Evolutionary conservation across 2,797 vertebrate genomes (phyloP).

Genomic region (Macropodus opercularis): DNA sequence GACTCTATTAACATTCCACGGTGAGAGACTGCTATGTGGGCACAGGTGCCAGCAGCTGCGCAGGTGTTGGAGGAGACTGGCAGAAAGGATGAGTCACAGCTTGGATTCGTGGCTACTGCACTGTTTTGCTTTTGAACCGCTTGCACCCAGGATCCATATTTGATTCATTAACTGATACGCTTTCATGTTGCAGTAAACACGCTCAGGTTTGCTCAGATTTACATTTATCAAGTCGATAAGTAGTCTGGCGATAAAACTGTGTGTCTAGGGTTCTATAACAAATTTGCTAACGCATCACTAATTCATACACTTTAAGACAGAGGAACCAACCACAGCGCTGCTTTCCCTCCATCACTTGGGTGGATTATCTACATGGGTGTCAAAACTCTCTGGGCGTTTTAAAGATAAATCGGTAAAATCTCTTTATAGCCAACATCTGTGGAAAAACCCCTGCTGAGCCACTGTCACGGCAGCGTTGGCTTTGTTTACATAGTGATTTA

Average conservation of each 20-base stretch:
- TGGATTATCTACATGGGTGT: constrained; percentile 29
- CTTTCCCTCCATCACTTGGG: constrained; percentile 23
- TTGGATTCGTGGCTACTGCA: constrained; percentile 20
- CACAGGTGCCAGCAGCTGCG: constrained; percentile 46
- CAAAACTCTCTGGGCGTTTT: constrained; percentile 32
- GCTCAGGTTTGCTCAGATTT: constrained; percentile 11
- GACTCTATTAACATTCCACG: constrained; percentile 34
- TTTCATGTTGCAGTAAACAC: neutral
- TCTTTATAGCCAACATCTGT: constrained; percentile 23
- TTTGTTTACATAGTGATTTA: constrained; percentile 48
- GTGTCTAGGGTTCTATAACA: constrained; percentile 13
- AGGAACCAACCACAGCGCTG: constrained; percentile 42
- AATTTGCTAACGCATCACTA: neutral
- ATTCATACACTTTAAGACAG: constrained; percentile 31
- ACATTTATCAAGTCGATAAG: constrained; percentile 2
- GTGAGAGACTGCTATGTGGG: constrained; percentile 34
- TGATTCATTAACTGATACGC: constrained; percentile 8
- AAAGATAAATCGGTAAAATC: constrained; percentile 45
- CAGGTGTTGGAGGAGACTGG: constrained; percentile 31
- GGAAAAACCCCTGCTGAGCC: constrained; percentile 27
- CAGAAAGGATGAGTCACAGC: constrained; percentile 37
- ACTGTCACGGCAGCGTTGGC: constrained; percentile 6
- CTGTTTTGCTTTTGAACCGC: constrained; percentile 16
- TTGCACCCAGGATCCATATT: neutral
- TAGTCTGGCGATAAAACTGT: neutral